Percentiles rank a stretch among this genome's conserved stretches.
phyloP scores from a whole-genome alignment of 2,113 vertebrate genomes.

The Chionis minor region DNA sequence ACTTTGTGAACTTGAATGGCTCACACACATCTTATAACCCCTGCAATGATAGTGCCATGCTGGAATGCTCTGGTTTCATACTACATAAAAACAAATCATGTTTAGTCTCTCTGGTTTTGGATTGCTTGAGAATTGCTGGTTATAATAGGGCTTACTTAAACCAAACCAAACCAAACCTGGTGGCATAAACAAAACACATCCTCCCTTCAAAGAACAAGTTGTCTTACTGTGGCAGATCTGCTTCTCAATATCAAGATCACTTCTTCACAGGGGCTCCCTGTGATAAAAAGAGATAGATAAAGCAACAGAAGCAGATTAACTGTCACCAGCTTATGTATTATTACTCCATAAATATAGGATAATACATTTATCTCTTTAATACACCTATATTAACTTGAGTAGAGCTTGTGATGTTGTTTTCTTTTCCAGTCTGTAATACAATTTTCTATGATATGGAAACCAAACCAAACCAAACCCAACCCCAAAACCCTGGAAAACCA shows the following conservation, averaged over 20 bases:
- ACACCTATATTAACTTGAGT: background rate
- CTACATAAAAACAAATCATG: accelerated
- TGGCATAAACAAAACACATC: background rate
- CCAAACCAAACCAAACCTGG: too few species aligned
- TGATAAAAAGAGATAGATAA: background rate
- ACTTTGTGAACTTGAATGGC: background rate
- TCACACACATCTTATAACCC: background rate
- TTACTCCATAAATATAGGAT: background rate
- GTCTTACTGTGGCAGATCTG: background rate
- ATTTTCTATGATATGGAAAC: background rate
- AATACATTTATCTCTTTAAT: background rate
- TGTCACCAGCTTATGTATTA: background rate
- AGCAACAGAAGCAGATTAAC: background rate
- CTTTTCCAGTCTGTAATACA: background rate
- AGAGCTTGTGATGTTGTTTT: background rate
- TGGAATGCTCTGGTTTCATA: background rate
- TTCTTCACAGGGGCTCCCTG: background rate
- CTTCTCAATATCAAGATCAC: background rate
- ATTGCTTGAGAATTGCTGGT: background rate
- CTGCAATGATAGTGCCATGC: background rate
- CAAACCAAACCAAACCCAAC: background rate
- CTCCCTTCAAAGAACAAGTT: background rate
- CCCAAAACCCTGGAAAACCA: background rate
- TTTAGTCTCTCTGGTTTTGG: background rate
- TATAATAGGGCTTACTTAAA: background rate